Evolutionary conservation across 1,140 invertebrate species (phyloP).

Genomic region (Drosophila pallidifrons): DNA sequence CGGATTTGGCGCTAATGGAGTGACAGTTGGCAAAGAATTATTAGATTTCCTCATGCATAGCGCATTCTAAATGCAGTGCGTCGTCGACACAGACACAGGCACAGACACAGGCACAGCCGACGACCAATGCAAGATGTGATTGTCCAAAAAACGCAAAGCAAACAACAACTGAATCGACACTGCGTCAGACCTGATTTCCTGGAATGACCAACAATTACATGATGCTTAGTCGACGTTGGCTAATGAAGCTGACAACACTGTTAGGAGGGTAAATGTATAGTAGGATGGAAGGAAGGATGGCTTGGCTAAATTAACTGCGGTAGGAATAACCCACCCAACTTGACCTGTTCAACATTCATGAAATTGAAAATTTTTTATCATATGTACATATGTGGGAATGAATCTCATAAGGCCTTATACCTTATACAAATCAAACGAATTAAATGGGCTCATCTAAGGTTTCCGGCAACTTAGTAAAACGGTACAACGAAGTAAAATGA

Average conservation of each 20-base stretch:
- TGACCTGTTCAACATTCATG: conserved; percentile 53
- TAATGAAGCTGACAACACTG: conserved; percentile 6
- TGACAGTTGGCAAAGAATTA: conserved; percentile 82
- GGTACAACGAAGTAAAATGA: no score
- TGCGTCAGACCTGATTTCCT: conserved; percentile 61
- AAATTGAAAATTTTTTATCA: conserved; percentile 65
- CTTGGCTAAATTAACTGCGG: conserved; percentile 4
- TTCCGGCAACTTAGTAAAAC: no score
- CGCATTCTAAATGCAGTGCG: conserved; percentile 52
- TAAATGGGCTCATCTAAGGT: no score
- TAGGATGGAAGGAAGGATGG: neutral
- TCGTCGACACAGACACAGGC: neutral
- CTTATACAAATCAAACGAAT: no score
- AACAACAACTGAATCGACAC: conserved; percentile 14
- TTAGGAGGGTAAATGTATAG: neutral
- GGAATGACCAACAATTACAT: conserved; percentile 65
- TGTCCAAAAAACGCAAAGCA: conserved; percentile 20
- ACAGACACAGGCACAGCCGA: no score
- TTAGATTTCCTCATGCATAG: conserved; percentile 79
- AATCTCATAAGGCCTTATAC: no score
- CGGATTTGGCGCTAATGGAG: conserved; percentile 66
- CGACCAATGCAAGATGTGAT: conserved; percentile 42
- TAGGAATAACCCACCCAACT: conserved; percentile 8
- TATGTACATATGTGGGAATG: conserved; percentile 26
- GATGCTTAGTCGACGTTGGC: conserved; percentile 8